phyloP scores from a whole-genome alignment of 2,888 invertebrate species.

The Eristalinus sepulchralis region DNA sequence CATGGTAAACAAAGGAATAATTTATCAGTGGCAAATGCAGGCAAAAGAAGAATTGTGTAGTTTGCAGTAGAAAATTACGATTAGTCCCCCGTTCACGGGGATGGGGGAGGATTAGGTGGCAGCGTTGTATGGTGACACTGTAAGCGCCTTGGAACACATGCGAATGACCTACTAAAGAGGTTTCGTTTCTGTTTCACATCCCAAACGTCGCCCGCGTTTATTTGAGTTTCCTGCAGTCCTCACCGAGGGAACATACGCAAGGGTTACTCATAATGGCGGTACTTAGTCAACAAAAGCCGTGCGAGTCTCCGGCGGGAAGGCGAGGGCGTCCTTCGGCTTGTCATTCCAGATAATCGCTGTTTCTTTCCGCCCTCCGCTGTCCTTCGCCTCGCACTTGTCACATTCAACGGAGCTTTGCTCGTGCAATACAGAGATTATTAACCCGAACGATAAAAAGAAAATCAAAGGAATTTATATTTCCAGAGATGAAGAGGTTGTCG shows the following conservation, averaged over 20 bases:
- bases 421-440: conserved; percentile 68
- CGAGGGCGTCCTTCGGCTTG: conserved; percentile 49
- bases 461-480: conserved; percentile 62
- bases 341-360: conserved; percentile 64
- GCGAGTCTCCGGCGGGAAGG: conserved; percentile 10
- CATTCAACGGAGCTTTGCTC: conserved; percentile 57
- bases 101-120: neutral
- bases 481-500: conserved; percentile 48
- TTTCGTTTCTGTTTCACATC: conserved; percentile 6
- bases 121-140: conserved; percentile 21
- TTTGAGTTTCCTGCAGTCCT: conserved; percentile 24
- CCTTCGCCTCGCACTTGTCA: conserved; percentile 44
- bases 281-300: conserved; percentile 46
- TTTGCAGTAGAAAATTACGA: conserved; percentile 58
- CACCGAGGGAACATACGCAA: conserved; percentile 51
- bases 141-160: conserved; percentile 52
- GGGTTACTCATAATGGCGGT: conserved; percentile 52
- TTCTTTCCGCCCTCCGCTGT: conserved; percentile 26
- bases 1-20: conserved; percentile 61
- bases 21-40: conserved; percentile 69
- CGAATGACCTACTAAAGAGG: conserved; percentile 68
- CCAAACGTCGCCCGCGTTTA: conserved; percentile 25
- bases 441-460: conserved; percentile 60
- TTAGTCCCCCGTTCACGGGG: conserved; percentile 30
- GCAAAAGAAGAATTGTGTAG: conserved; percentile 46